These are phyloP conservation scores for Tupaia chinensis DNA, from an alignment of 2,113 vertebrate species.

Conservation along the genomic window DNA sequence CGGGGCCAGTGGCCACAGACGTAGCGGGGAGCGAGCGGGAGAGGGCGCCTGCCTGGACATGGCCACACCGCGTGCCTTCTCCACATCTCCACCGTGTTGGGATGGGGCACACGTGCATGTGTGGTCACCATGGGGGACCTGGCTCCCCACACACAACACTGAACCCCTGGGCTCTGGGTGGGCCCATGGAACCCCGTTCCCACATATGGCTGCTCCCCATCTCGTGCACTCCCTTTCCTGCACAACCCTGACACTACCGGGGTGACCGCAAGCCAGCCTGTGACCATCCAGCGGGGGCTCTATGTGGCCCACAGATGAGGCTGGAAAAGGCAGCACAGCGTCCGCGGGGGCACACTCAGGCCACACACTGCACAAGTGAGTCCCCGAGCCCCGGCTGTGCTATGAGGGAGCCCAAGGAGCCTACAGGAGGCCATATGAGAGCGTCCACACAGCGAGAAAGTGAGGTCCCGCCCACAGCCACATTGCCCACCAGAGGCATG, in stretches of 20 bases:
- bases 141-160: too few species aligned
- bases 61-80: too few species aligned
- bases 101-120: too few species aligned
- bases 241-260: rapidly evolving
- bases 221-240: not conserved
- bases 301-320: not conserved
- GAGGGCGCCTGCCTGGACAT: too few species aligned
- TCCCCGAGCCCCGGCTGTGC: not conserved
- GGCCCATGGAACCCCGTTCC: not conserved
- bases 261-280: not conserved
- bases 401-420: not conserved
- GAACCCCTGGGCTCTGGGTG: not conserved
- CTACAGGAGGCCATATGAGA: not conserved
- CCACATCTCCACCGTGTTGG: too few species aligned
- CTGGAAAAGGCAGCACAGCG: not conserved
- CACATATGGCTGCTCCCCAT: not conserved
- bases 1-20: too few species aligned
- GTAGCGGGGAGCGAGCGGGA: too few species aligned
- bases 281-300: not conserved
- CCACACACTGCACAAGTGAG: not conserved
- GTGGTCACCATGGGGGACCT: too few species aligned
- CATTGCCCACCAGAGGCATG: not conserved
- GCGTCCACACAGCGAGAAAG: not conserved
- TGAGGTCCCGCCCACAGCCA: not conserved
- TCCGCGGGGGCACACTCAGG: not conserved